phyloP scores from a whole-genome alignment of 2,113 vertebrate genomes.

The Cyanoramphus novaezelandiae region DNA sequence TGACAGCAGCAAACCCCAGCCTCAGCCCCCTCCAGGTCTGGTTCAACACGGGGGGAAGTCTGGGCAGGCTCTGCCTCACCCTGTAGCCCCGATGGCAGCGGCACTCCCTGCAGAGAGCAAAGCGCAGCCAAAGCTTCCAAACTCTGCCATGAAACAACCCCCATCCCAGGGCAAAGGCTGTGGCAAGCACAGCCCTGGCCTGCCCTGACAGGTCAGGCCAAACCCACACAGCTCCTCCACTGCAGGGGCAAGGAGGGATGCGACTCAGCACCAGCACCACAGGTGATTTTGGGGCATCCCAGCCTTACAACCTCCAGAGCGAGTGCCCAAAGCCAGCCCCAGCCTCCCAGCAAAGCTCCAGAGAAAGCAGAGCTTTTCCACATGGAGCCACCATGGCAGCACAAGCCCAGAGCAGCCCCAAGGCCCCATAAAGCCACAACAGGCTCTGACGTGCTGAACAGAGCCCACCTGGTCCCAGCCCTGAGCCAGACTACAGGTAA shows the following conservation, averaged over 20 bases:
- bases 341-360: background rate
- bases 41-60: rapidly evolving
- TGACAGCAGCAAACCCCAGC: background rate
- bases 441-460: background rate
- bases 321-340: background rate
- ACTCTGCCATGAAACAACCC: background rate
- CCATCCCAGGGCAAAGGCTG: background rate
- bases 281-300: background rate
- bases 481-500: background rate
- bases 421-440: rapidly evolving
- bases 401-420: background rate
- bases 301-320: background rate
- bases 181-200: background rate
- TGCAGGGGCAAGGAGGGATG: background rate
- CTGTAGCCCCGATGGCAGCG: background rate
- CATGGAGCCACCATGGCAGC: rapidly evolving
- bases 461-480: conserved; percentile 17
- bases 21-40: background rate
- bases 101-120: background rate
- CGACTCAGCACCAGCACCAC: background rate
- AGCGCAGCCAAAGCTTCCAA: background rate
- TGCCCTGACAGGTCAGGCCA: conserved; percentile 14
- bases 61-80: background rate
- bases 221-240: background rate
- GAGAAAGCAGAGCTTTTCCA: background rate